Conservation (phyloP, 2,113 vertebrate species). For the Alaudala cheleensis region DNA sequence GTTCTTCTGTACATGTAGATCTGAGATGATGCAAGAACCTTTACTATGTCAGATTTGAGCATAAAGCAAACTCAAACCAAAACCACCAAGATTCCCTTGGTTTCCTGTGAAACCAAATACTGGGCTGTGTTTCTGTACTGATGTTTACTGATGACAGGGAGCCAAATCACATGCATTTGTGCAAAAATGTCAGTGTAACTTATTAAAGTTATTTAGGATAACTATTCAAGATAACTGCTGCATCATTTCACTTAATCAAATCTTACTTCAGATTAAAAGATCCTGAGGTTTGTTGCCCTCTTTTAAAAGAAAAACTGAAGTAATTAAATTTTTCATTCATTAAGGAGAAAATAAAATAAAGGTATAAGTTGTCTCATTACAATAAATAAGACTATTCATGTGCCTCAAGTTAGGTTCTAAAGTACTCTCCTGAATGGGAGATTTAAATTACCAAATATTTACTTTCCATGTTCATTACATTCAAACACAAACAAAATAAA, state of each 20-base stretch:
- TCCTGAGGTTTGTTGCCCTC: background rate
- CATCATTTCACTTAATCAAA: background rate
- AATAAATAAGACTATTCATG: background rate
- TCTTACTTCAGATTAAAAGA: background rate
- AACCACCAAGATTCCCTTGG: background rate
- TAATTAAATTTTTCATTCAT: background rate
- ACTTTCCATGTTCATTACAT: background rate
- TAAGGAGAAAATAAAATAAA: background rate
- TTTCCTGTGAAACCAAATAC: background rate
- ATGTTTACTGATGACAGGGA: background rate
- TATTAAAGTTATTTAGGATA: background rate
- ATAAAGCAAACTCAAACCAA: background rate
- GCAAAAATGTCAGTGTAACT: background rate
- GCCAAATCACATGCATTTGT: background rate
- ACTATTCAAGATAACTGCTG: background rate
- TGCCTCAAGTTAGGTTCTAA: background rate
- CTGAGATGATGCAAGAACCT: background rate
- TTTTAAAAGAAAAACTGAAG: background rate
- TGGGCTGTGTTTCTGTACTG: background rate
- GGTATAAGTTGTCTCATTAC: background rate
- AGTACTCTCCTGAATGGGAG: background rate
- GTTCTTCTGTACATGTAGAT: background rate
- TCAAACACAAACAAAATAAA: slow-evolving; percentile 23
- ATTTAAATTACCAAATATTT: slow-evolving; percentile 21
- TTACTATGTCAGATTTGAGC: background rate